Percentiles rank a stretch among this genome's conserved stretches.
phyloP scores from a whole-genome alignment of 2,797 vertebrate species.

The Sebastes cheni region DNA sequence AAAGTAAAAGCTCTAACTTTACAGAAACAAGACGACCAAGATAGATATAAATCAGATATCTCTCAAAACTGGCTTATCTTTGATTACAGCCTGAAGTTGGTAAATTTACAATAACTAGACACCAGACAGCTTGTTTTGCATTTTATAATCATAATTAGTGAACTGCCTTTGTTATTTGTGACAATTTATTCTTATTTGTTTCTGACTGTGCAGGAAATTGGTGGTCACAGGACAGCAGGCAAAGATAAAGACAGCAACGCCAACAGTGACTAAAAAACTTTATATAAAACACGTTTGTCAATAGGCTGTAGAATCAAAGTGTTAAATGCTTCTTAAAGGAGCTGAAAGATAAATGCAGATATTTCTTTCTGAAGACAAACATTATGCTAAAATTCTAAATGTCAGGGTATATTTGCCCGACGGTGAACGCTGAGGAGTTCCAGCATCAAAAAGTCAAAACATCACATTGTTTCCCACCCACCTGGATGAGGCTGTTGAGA shows the following conservation, averaged over 20 bases:
- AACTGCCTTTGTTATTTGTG: not conserved
- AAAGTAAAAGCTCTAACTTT: not conserved
- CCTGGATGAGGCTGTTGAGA: slow-evolving; percentile 57
- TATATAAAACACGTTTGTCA: not conserved
- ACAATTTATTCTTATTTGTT: not conserved
- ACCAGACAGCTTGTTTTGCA: not conserved
- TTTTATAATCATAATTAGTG: not conserved
- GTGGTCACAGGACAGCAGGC: not conserved
- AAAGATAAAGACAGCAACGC: not conserved
- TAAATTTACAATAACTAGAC: not conserved
- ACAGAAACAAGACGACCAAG: not conserved
- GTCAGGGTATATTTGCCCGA: slow-evolving; percentile 20
- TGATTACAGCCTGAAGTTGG: not conserved
- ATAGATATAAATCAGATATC: not conserved
- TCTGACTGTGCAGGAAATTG: slow-evolving; percentile 5
- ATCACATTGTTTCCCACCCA: slow-evolving; percentile 38
- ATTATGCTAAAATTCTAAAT: slow-evolving; percentile 34
- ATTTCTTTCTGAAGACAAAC: slow-evolving; percentile 2
- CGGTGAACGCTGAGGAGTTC: not conserved
- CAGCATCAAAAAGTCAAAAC: slow-evolving; percentile 33
- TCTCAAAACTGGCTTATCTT: not conserved
- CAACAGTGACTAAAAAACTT: not conserved
- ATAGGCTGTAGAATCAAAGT: not conserved
- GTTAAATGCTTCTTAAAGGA: not conserved
- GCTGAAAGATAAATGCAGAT: not conserved